phyloP scores from a whole-genome alignment of 2,113 vertebrate species.

The Psilopogon haemacephalus region DNA sequence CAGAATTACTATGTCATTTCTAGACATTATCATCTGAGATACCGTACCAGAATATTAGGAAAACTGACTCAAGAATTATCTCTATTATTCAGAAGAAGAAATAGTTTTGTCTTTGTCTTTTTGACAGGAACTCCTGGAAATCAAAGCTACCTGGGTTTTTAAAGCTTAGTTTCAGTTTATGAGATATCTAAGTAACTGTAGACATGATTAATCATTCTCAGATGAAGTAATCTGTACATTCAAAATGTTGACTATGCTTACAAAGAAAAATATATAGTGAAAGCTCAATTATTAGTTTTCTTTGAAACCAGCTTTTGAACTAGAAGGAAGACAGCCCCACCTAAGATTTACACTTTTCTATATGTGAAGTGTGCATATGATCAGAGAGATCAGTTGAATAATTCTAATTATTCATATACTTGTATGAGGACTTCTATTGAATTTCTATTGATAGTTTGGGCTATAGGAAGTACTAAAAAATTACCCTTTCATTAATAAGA shows the following conservation, averaged over 20 bases:
- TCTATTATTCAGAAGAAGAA: constrained; percentile 4
- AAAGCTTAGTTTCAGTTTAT: not conserved
- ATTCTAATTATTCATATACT: not conserved
- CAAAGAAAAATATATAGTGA: not conserved
- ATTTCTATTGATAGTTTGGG: not conserved
- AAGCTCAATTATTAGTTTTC: not conserved
- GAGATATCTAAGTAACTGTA: not conserved
- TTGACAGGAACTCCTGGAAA: constrained; percentile 26
- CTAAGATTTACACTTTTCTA: not conserved
- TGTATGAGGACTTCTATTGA: not conserved
- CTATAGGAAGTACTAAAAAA: not conserved
- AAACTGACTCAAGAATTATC: constrained; percentile 9
- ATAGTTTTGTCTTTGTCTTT: not conserved
- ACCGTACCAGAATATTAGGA: not conserved
- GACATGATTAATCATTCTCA: not conserved
- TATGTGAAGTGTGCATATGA: not conserved
- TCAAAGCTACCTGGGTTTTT: not conserved
- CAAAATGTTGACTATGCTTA: not conserved
- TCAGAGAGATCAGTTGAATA: not conserved
- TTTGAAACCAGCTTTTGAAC: not conserved
- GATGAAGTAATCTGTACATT: not conserved
- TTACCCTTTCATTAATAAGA: not conserved
- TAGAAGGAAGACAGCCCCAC: not conserved
- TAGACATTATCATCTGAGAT: constrained; percentile 17
- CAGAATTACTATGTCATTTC: constrained; percentile 28